Base-by-base conservation (phyloP, 1,140 invertebrate genomes). In the Drosophila rhopaloa region DNA sequence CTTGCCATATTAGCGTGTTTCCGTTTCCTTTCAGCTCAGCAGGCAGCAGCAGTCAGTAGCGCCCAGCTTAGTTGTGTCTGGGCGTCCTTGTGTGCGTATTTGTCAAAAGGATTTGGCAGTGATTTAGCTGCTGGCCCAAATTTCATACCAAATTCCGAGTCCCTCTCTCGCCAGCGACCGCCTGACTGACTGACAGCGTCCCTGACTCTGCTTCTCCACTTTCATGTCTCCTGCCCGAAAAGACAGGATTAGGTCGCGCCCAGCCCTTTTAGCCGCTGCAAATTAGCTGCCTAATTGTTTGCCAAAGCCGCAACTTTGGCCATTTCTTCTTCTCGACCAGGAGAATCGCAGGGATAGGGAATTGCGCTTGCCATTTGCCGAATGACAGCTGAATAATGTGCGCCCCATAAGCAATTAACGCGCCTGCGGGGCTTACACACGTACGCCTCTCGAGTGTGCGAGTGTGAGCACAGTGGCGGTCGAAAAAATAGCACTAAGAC, bases 271-370 rank as follows among this genome's bases (percentile, higher is more conserved):
- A 50, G 54, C 51, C 73, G 44, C 59, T 88, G 84, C 73, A 89
- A 89, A 89, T 89, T 89, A 89, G 84, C 84, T 89, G 84, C 80
- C 84, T 89, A 89, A 89, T 89, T 89, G 84, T 89, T 89, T 89
- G 84, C 84, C 80, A 89, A 89, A 89, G 84, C 80, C 84, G 81
- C 84, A 86, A 86, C 72, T 81, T 85, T 85, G 77, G 43, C 56
- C 62, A 75, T 74, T 83, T 88, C 82, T 86, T 86, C 81, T 55
- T 71, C 67, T 37, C 32, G 61, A 50, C 61, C 65, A 46, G 32
- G 29, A 13, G 55, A 16, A 5, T 9, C n/a, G 5, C 35, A 8
- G 27, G 14, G 9, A 11, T 9, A 27, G 51, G 19, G 29, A 24
- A 13, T 54, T 53, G 60, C 63, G 44, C 53, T 48, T 67, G 56